A percentile compares a stretch with the other conserved stretches of the same genome.
phyloP scores from a whole-genome alignment of 2,888 invertebrate genomes.

The Strigamia maritima region DNA sequence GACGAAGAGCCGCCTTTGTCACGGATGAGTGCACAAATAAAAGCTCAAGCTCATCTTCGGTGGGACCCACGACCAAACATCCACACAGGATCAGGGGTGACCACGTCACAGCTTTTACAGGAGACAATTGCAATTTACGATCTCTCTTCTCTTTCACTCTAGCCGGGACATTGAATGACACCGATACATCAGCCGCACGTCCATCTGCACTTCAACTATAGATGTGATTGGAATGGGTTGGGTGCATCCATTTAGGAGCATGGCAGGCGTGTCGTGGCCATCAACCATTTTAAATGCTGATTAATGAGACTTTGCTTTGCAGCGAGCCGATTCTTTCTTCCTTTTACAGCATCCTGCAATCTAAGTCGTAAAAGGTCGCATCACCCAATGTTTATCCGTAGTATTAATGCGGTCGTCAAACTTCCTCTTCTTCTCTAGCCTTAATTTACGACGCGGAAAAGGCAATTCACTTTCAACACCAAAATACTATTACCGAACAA shows the following conservation, averaged over 20 bases:
- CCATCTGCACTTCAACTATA: not conserved
- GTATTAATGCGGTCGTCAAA: slow-evolving; percentile 27
- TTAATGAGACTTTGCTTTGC: slow-evolving; percentile 22
- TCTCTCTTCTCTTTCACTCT: not conserved
- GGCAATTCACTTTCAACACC: slow-evolving; percentile 25
- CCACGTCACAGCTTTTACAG: slow-evolving; percentile 13
- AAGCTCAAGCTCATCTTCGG: not conserved
- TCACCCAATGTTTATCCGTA: slow-evolving; percentile 25
- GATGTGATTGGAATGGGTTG: not conserved
- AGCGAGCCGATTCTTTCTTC: slow-evolving; percentile 8
- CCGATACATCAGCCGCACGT: not conserved
- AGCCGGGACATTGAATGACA: not conserved
- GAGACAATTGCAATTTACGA: slow-evolving; percentile 4
- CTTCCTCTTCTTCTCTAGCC: slow-evolving; percentile 8
- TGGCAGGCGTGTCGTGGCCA: slow-evolving; percentile 11
- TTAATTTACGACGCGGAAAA: slow-evolving; percentile 7
- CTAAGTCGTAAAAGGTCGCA: slow-evolving; percentile 29
- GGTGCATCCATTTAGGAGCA: not conserved
- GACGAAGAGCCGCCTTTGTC: slow-evolving; percentile 18
- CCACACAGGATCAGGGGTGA: slow-evolving; percentile 19
- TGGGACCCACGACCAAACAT: not conserved
- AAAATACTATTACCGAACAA: not conserved
- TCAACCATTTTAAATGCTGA: slow-evolving; percentile 27
- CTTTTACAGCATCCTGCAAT: slow-evolving; percentile 13
- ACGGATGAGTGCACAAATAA: slow-evolving; percentile 18